phyloP scores from a whole-genome alignment of 2,888 invertebrate genomes.

The Sphecodes monilicornis region DNA sequence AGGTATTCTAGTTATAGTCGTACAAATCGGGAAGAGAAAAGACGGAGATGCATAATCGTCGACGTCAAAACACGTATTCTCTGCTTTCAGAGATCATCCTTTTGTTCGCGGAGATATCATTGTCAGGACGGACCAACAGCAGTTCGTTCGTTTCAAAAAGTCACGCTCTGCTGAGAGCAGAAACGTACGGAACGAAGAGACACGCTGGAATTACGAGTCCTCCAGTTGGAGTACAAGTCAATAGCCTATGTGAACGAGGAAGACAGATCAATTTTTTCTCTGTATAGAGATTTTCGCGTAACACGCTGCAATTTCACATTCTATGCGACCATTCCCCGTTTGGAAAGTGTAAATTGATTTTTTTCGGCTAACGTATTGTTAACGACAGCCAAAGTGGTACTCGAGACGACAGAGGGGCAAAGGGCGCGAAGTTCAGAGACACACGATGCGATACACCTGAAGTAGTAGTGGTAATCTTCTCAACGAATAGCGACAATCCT shows the following conservation, averaged over 20 bases:
- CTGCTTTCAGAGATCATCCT: conserved; percentile 54
- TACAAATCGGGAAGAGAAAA: conserved; percentile 20
- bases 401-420: neutral
- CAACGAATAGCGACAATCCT: neutral
- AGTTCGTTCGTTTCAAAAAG: conserved; percentile 44
- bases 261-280: neutral
- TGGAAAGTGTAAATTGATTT: too few species aligned
- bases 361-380: too few species aligned
- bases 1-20: conserved; percentile 18
- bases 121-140: conserved; percentile 37
- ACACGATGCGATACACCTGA: neutral
- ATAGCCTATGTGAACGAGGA: neutral
- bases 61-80: conserved; percentile 49
- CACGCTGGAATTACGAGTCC: conserved; percentile 26
- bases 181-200: conserved; percentile 31
- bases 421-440: neutral
- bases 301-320: neutral
- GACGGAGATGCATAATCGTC: conserved; percentile 36
- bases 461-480: neutral
- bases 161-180: conserved; percentile 49
- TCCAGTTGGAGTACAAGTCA: neutral
- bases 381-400: too few species aligned
- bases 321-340: neutral
- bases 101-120: conserved; percentile 57
- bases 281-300: neutral